Base-by-base conservation (phyloP, 1,140 invertebrate genomes). In the Sweltsa coloradensis region DNA sequence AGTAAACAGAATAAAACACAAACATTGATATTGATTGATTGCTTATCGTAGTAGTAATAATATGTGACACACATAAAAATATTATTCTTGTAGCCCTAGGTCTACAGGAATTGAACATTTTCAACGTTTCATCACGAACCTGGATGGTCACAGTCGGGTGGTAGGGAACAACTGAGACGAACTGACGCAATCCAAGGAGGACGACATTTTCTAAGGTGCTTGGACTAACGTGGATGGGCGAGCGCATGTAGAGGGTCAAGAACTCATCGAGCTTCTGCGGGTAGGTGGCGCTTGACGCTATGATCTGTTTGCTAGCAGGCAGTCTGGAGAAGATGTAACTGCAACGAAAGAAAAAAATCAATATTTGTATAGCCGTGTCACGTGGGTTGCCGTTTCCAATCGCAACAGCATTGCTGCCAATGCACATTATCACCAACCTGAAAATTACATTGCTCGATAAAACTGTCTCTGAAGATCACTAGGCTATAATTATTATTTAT, bases 241-340 rank as follows among this genome's bases (percentile, higher is more conserved):
- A 78, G 40, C 76, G 65, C 81, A 97, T 93, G 59, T 89, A 89
- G 37, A 73, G 67, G 31, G 73, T 67, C 34, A 96, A 65, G 55
- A 87, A 78, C 19, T 71, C 61, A 52, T 86, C 79, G 41, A 93
- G 63, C 55, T 78, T 72, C 52, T 82, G 72, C 13, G 85, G 77
- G 67, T 90, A 97, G n/a, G 95, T 98, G 19, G 95, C 95, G 67
- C 92, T 97, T 19, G 86, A 78, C 26, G 89, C 84, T 52, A 97
- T 78, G 13, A 92, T 79, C 73, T 99, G 95, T 59, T 91, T 92
- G 49, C 76, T 78, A 6, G 67, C 55, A 16, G 83, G 86, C 45
- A 96, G 60, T 41, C 66, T 61, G 31, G 74, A 72, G 63, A 82
- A 86, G 37, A 93, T 88, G 57, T 72, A 82, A 62, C 78, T 84